Evolutionary conservation across 2,888 invertebrate species (phyloP).

Genomic region (Drosophila prostipennis): DNA sequence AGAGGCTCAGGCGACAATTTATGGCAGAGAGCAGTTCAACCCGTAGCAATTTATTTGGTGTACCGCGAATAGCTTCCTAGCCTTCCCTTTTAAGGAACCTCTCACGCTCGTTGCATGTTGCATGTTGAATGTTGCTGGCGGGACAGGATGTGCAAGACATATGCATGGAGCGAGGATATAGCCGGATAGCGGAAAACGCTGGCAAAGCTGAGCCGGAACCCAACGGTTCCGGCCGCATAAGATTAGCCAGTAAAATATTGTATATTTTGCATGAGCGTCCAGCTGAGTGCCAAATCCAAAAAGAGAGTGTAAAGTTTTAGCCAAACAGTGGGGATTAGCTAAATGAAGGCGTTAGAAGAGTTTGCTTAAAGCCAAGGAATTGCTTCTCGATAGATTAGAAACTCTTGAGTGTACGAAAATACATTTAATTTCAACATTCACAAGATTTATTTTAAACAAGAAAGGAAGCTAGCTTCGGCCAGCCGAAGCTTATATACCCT

Average conservation of each 20-base stretch:
- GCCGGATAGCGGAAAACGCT: conserved; percentile 64
- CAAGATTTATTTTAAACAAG: too few species aligned
- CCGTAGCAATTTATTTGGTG: conserved; percentile 6
- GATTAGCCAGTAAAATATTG: conserved; percentile 69
- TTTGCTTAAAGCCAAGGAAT: background rate
- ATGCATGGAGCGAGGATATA: conserved; percentile 41
- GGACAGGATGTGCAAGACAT: conserved; percentile 57
- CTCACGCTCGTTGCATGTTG: conserved; percentile 16
- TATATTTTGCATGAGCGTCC: conserved; percentile 54
- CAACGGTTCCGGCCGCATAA: conserved; percentile 64
- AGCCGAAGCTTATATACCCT: too few species aligned
- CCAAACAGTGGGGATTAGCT: conserved; percentile 39
- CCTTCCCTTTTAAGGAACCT: conserved; percentile 9
- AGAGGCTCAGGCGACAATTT: conserved; percentile 43
- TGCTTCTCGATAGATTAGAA: too few species aligned
- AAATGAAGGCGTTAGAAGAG: too few species aligned
- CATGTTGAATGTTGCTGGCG: conserved; percentile 38
- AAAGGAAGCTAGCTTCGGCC: too few species aligned
- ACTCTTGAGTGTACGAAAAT: too few species aligned
- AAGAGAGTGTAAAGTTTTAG: conserved; percentile 51
- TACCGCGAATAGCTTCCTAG: conserved; percentile 7
- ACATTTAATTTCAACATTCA: too few species aligned
- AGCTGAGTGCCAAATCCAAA: conserved; percentile 55
- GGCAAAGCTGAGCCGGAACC: conserved; percentile 73
- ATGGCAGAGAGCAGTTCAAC: conserved; percentile 15